Conservation (phyloP, 2,888 invertebrate genomes). For the Cistogaster globosa region DNA sequence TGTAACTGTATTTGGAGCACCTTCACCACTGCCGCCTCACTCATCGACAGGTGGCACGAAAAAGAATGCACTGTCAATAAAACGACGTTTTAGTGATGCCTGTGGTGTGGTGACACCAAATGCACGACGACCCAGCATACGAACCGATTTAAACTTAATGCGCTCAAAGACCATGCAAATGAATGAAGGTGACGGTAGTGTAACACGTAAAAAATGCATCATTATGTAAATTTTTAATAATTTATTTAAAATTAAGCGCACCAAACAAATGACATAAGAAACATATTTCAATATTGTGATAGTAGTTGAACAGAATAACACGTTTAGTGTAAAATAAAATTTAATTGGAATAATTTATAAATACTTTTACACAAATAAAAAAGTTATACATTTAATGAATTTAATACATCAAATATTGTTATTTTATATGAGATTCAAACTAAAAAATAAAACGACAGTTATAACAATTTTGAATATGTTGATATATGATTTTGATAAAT, state of each 20-base stretch:
- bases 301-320: conserved; percentile 59
- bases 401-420: conserved; percentile 47
- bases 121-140: conserved; percentile 92
- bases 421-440: conserved; percentile 64
- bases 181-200: conserved; percentile 86
- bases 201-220: conserved; percentile 78
- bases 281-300: conserved; percentile 68
- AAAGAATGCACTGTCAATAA: conserved; percentile 91
- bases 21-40: conserved; percentile 89
- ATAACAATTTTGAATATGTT: neutral
- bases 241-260: neutral
- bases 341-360: conserved; percentile 39
- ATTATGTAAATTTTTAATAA: conserved; percentile 75
- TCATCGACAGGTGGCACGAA: conserved; percentile 87
- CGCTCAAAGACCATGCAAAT: conserved; percentile 91
- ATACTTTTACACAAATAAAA: conserved; percentile 24
- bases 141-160: conserved; percentile 94
- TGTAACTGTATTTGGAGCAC: conserved; percentile 89
- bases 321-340: neutral
- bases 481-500: neutral
- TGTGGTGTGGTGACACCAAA: conserved; percentile 95
- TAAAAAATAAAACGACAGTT: neutral
- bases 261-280: conserved; percentile 19
- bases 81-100: conserved; percentile 92
- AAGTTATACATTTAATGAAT: neutral